Evolutionary conservation across 1,140 invertebrate species (phyloP).

Genomic region (Drosophila ananassae): DNA sequence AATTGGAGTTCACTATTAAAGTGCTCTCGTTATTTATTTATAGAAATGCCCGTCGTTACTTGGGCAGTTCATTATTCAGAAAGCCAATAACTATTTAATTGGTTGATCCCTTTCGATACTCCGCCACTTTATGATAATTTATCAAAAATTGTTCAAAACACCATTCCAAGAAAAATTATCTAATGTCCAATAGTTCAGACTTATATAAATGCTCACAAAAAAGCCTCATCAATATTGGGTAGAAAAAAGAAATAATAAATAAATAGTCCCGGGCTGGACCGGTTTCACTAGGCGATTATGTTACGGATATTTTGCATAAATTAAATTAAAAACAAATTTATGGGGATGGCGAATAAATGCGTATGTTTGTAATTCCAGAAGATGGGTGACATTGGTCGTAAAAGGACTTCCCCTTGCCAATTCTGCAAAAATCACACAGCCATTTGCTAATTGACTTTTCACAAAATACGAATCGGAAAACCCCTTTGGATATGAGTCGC

Average conservation of each 20-base stretch:
- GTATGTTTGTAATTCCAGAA: background rate
- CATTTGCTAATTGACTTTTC: constrained; percentile 31
- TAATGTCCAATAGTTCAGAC: constrained; percentile 7
- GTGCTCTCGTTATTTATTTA: constrained; percentile 11
- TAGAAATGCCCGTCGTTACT: background rate
- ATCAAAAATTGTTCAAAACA: constrained; percentile 13
- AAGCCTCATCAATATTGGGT: constrained; percentile 23
- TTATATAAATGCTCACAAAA: constrained; percentile 26
- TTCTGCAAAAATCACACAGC: constrained; percentile 25
- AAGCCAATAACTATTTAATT: background rate
- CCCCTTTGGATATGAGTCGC: constrained; percentile 31
- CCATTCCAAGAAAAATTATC: constrained; percentile 16
- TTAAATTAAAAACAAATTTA: constrained; percentile 23
- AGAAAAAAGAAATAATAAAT: constrained; percentile 25
- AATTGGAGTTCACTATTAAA: constrained; percentile 50
- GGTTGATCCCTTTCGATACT: constrained; percentile 1
- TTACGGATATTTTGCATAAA: constrained; percentile 38
- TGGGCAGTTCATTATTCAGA: constrained; percentile 11
- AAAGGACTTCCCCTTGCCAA: constrained; percentile 8
- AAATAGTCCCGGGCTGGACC: constrained; percentile 13
- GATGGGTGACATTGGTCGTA: no score
- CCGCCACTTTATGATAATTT: constrained; percentile 21
- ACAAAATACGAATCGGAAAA: constrained; percentile 23
- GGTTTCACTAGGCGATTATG: constrained; percentile 43
- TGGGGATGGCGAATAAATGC: background rate